Evolutionary conservation across 2,888 invertebrate genomes (phyloP), one percentile per base, ranked within the genome.

Genomic region (Phragmatobia fuliginosa): DNA sequence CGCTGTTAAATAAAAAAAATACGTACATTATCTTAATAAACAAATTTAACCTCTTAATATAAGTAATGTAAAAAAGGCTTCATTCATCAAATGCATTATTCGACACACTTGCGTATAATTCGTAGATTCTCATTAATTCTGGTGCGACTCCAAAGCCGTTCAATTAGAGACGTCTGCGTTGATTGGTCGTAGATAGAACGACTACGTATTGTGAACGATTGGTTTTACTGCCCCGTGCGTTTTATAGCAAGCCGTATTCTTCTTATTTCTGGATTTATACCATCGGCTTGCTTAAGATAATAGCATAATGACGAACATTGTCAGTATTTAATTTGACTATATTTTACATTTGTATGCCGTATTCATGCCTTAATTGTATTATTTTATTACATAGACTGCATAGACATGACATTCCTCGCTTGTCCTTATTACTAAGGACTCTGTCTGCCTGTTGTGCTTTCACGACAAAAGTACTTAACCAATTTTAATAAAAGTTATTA

Each of bases 161-260:
- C 83, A 87, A 84, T 87, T 85, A 87, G 77, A 79, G 77, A 71
- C 83, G 84, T 84, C 86, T 82, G 81, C 78, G 78, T 85, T 89
- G 89, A 91, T 89, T 88, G 87, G 85, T 80, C 77, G 76, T 84
- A 83, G 84, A 79, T 77, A 77, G 83, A 82, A 85, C 87, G 87
- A 85, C 87, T 85, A 88, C 87, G 89, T 88, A 86, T 83, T 76
- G 83, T 71, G 73, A 84, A 77, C 77, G 78, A 76, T 78, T 75
- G 74, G 76, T 78, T 91, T 91, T 91, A 91, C 84, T 84, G 83
- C 81, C 78, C 83, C 85, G 83, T 90, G 88, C 84, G 87, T 87
- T 90, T 91, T 91, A 91, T 90, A 83, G 87, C 78, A 80, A 69
- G 69, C 73, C 66, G 75, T 76, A 84, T 87, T 86, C 85, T 87